Evolutionary conservation across 2,797 vertebrate genomes (phyloP), one percentile per base, ranked within the genome.

Genomic region (Manis javanica): DNA sequence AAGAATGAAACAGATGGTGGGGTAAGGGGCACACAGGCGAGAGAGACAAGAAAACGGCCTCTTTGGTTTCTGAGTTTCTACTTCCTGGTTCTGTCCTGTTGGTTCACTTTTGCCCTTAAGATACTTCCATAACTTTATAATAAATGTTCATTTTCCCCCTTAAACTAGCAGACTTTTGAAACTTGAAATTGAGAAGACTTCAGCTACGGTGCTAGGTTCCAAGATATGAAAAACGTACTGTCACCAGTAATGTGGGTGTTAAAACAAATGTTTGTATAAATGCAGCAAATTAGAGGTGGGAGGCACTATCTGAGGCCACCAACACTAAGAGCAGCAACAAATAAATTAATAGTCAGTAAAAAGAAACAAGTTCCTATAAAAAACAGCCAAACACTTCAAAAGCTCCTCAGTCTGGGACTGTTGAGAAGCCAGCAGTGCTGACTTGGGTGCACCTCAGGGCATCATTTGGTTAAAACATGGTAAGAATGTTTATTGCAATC

Each of bases 181-280:
- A 82, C 21, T 87, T 72, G 19, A 37, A 66, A 74, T 42, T 85
- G 13, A 78, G 84, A 88, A 69, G 49, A 61, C 77, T n/a, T 42
- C 55, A 51, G 57, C 53, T 81, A 14, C 72, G 46, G n/a, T 57
- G 10, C 59, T 84, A n/a, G 59, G 10, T 92, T 87, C 51, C 29
- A 90, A 72, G 81, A 92, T 69, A 78, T 82, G 61, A 96, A 87
- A 75, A 90, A 84, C 63, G 13, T 49, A 53, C 18, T 34, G 74
- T 95, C 51, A 89, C 49, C 21, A 5, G 71, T 68, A 42, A 57
- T 7, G 61, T 81, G 42, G 91, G 72, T 3, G 19, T 87, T 75
- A 64, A 88, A 66, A 88, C 29, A 71, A 91, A 69, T 77, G 34
- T 94, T 90, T 82, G 63, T 53, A 31, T 26, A 46, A 94, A 39